phyloP scores from a whole-genome alignment of 2,797 vertebrate genomes.

The Eospalax fontanierii region DNA sequence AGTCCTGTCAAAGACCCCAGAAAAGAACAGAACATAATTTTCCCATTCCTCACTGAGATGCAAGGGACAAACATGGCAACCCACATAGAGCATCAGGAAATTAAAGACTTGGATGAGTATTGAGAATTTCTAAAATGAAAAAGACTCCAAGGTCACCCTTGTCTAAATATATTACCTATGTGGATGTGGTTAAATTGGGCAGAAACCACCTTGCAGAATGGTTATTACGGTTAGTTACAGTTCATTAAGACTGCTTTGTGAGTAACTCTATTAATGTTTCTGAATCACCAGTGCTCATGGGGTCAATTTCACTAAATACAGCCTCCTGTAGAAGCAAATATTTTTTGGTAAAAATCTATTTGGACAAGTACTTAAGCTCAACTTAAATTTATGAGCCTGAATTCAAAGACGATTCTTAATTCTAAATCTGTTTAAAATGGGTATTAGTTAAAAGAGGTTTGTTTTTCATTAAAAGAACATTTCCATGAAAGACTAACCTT shows the following conservation, averaged over 20 bases:
- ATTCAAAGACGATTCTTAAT: conserved; percentile 79
- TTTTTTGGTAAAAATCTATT: conserved; percentile 70
- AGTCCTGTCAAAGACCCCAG: background rate
- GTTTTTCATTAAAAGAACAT: conserved; percentile 79
- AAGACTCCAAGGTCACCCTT: conserved; percentile 65
- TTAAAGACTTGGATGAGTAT: conserved; percentile 16
- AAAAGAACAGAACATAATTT: background rate
- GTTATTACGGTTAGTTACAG: conserved; percentile 74
- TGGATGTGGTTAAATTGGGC: conserved; percentile 68
- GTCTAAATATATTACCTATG: conserved; percentile 30
- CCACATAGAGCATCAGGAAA: background rate
- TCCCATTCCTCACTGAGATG: background rate
- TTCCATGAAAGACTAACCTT: conserved; percentile 79
- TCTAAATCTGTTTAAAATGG: conserved; percentile 77
- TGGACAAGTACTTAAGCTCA: conserved; percentile 60
- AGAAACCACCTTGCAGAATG: conserved; percentile 72
- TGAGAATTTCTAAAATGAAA: conserved; percentile 52
- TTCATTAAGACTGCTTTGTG: conserved; percentile 75
- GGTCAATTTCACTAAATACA: conserved; percentile 44
- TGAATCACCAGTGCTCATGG: conserved; percentile 8
- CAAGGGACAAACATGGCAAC: background rate
- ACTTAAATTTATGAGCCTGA: conserved; percentile 67
- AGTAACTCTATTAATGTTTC: conserved; percentile 65
- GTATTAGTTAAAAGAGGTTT: conserved; percentile 76
- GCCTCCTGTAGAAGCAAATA: conserved; percentile 15